A percentile compares a stretch with the other conserved stretches of the same genome.
Conservation (phyloP, 1,140 invertebrate species). For the Theocolax elegans region DNA sequence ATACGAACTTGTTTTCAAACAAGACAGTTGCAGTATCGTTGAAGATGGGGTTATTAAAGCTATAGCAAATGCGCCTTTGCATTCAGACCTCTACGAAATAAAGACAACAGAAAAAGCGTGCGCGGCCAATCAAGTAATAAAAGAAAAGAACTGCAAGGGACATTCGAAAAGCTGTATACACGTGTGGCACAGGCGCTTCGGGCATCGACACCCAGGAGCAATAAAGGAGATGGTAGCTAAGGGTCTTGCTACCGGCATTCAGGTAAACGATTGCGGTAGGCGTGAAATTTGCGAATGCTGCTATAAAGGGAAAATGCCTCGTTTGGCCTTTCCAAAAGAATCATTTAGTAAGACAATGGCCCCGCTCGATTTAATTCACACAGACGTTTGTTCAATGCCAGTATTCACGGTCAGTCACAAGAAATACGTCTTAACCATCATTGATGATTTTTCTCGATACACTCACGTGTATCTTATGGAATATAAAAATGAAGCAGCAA, state of each 20-base stretch:
- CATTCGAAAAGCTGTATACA: constrained; percentile 17
- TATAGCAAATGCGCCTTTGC: background rate
- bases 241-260: background rate
- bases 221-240: constrained; percentile 21
- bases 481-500: background rate
- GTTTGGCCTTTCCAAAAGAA: constrained; percentile 40
- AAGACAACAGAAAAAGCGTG: too few species aligned
- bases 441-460: constrained; percentile 6
- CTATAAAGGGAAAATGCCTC: constrained; percentile 44
- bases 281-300: constrained; percentile 43
- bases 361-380: too few species aligned
- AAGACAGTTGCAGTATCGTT: background rate
- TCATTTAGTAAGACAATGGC: constrained; percentile 15
- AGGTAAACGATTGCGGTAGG: constrained; percentile 6
- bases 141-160: too few species aligned
- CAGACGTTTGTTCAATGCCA: too few species aligned
- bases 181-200: constrained; percentile 32
- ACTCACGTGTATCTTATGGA: constrained; percentile 1
- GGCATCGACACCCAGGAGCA: constrained; percentile 12
- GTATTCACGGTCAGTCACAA: too few species aligned
- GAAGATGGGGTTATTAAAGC: background rate
- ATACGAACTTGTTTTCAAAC: background rate
- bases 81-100: background rate
- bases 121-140: too few species aligned
- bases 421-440: constrained; percentile 34